Conservation (phyloP, 23 tunicate species). For the Trididemnum clinides region DNA sequence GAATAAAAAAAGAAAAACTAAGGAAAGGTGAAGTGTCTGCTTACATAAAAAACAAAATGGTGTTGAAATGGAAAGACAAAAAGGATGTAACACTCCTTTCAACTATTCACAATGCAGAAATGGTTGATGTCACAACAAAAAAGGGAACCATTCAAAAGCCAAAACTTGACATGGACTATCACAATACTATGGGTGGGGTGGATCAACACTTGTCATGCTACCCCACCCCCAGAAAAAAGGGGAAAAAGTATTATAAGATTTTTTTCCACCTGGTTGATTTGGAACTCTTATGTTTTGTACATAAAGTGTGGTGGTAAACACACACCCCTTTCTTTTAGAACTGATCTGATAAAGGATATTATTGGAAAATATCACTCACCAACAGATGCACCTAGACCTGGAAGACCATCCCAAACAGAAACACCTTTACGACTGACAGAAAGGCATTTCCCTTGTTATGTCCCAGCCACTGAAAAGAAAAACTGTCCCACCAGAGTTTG, state of each 20-base stretch:
- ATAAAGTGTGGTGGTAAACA: slow-evolving; percentile 22
- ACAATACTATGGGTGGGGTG: slow-evolving; percentile 21
- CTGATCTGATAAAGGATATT: slow-evolving; percentile 1
- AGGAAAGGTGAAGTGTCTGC: slow-evolving; percentile 25
- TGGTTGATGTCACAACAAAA: not conserved
- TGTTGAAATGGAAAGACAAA: slow-evolving; percentile 11
- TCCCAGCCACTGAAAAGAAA: slow-evolving; percentile 23
- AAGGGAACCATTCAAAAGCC: slow-evolving; percentile 16
- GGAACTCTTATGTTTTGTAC: slow-evolving; percentile 27
- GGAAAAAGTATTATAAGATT: slow-evolving; percentile 22
- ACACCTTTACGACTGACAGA: slow-evolving; percentile 22
- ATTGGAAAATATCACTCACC: slow-evolving; percentile 23
- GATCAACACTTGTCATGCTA: slow-evolving; percentile 22
- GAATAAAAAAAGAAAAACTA: not conserved
- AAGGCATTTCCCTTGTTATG: slow-evolving; percentile 15
- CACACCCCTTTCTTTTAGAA: not conserved
- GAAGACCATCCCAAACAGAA: not conserved
- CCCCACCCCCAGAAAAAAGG: slow-evolving; percentile 1
- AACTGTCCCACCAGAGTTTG: slow-evolving; percentile 1
- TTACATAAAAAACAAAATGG: slow-evolving; percentile 4
- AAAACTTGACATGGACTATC: not conserved
- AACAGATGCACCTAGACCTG: not conserved
- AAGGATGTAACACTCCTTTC: slow-evolving; percentile 28
- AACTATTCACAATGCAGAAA: slow-evolving; percentile 2
- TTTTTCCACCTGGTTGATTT: slow-evolving; percentile 30